phyloP scores from a whole-genome alignment of 2,797 vertebrate genomes.

The Australoheros facetus region DNA sequence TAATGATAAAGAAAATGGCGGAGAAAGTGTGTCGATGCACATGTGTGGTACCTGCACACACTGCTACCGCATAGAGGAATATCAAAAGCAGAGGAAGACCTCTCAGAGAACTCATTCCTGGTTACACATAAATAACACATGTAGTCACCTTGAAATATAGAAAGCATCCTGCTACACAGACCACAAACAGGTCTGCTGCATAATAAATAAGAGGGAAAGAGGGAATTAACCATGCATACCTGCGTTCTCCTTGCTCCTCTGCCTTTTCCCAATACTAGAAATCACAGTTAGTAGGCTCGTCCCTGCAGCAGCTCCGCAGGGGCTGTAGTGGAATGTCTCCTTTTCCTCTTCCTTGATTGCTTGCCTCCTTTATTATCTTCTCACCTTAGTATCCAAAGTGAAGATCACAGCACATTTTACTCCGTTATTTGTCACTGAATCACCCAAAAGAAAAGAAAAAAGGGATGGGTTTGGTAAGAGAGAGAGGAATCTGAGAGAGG shows the following conservation, averaged over 20 bases:
- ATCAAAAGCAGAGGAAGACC: constrained; percentile 59
- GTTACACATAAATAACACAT: constrained; percentile 63
- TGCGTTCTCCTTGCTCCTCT: constrained; percentile 51
- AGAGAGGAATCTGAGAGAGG: constrained; percentile 36
- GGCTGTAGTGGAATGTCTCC: constrained; percentile 53
- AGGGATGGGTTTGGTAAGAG: not conserved
- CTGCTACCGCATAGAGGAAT: constrained; percentile 55
- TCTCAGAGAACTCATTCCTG: constrained; percentile 70
- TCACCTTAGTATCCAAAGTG: constrained; percentile 26
- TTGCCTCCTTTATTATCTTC: constrained; percentile 49
- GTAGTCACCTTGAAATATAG: constrained; percentile 39
- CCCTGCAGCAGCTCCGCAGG: constrained; percentile 52
- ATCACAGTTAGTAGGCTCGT: constrained; percentile 46
- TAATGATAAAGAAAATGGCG: not conserved
- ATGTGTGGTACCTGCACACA: constrained; percentile 63
- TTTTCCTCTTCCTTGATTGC: constrained; percentile 33
- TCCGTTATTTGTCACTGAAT: constrained; percentile 16
- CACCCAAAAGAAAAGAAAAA: constrained; percentile 32
- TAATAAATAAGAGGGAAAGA: constrained; percentile 48
- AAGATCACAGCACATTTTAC: constrained; percentile 12
- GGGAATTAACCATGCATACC: constrained; percentile 62
- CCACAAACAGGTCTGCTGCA: constrained; percentile 24
- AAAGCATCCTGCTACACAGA: constrained; percentile 19
- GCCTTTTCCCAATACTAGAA: constrained; percentile 47
- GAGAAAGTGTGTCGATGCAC: not conserved